These are phyloP conservation scores for Steromphala cineraria DNA, from an alignment of 2,888 invertebrate species.

Conservation along the genomic window DNA sequence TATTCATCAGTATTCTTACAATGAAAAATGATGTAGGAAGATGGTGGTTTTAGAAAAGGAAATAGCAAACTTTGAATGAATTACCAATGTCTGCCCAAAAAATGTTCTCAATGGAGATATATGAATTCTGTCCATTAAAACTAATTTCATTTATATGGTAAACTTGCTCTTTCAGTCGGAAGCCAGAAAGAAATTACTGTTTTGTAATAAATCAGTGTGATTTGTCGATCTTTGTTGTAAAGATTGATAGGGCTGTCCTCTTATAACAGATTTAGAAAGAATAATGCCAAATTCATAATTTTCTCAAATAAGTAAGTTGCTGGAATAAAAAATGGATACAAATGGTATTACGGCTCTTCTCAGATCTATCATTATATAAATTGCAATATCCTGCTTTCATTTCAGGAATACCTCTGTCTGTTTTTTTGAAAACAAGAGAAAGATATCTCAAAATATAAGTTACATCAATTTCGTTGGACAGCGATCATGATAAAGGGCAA, in stretches of 20 bases:
- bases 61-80: constrained; percentile 3
- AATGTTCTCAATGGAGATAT: constrained; percentile 4
- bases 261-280: neutral
- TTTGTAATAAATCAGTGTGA: neutral
- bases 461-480: too few relatives aligned
- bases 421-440: too few relatives aligned
- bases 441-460: too few relatives aligned
- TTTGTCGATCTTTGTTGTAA: neutral
- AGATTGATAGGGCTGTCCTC: neutral
- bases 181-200: neutral
- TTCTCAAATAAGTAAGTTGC: too few relatives aligned
- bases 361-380: too few relatives aligned
- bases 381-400: too few relatives aligned
- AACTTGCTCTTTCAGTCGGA: neutral
- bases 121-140: constrained; percentile 10
- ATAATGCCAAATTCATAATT: too few relatives aligned
- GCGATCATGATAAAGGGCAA: too few relatives aligned
- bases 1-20: neutral
- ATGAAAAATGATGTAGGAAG: neutral
- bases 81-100: neutral
- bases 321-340: too few relatives aligned
- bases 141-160: constrained; percentile 1
- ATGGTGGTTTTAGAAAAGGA: neutral
- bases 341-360: too few relatives aligned
- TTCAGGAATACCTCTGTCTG: too few relatives aligned